phyloP scores from a whole-genome alignment of 1,140 invertebrate genomes.

The Holotrichia oblita region DNA sequence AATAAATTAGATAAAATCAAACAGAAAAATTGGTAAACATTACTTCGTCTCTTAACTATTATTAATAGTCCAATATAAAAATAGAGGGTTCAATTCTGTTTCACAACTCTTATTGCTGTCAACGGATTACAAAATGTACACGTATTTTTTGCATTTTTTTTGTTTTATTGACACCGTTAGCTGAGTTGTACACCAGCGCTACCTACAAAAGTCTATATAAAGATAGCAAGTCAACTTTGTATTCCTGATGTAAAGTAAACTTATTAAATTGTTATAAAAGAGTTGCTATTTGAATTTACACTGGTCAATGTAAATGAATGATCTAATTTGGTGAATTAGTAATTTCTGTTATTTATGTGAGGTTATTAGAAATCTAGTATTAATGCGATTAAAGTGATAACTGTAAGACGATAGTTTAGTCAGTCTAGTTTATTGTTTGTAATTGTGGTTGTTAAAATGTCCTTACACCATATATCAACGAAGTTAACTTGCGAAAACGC shows the following conservation, averaged over 20 bases:
- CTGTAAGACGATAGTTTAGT: too few species aligned
- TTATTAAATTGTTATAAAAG: too few species aligned
- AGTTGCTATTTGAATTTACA: too few species aligned
- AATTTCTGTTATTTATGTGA: too few species aligned
- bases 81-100: slow-evolving; percentile 62
- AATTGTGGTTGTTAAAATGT: too few species aligned
- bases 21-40: background rate
- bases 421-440: too few species aligned
- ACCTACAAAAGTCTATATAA: background rate
- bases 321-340: too few species aligned
- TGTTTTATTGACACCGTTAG: slow-evolving; percentile 32
- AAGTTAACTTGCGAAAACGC: background rate
- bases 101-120: slow-evolving; percentile 61
- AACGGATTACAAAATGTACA: slow-evolving; percentile 49
- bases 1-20: slow-evolving; percentile 41
- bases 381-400: too few species aligned
- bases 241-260: too few species aligned
- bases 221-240: background rate
- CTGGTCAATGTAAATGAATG: too few species aligned
- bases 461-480: too few species aligned
- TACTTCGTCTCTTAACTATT: slow-evolving; percentile 52
- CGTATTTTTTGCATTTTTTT: slow-evolving; percentile 37
- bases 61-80: slow-evolving; percentile 60
- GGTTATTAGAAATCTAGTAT: too few species aligned
- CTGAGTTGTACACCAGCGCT: slow-evolving; percentile 5